These are phyloP conservation scores for Drosophila bocqueti DNA, from an alignment of 1,140 invertebrate species.

Conservation along the genomic window DNA sequence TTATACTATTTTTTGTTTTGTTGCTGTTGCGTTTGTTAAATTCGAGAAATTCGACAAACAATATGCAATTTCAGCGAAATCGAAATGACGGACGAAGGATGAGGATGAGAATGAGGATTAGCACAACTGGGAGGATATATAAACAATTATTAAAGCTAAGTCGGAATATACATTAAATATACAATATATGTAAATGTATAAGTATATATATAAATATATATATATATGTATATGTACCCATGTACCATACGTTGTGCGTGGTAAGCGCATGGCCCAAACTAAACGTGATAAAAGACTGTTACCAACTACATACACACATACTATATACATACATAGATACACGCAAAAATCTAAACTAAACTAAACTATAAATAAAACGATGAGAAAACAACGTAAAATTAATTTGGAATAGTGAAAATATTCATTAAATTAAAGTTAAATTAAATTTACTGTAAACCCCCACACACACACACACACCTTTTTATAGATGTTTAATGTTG, in stretches of 20 bases:
- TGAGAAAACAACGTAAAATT: conserved; percentile 38
- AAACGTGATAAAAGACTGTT: conserved; percentile 82
- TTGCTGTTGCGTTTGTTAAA: not conserved
- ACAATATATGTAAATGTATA: conserved; percentile 8
- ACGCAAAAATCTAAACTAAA: conserved; percentile 40
- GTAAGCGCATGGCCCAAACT: conserved; percentile 63
- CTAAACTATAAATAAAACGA: conserved; percentile 9
- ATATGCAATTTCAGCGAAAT: conserved; percentile 10
- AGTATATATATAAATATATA: conserved; percentile 27
- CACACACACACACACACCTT: conserved; percentile 27
- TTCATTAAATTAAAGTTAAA: conserved; percentile 36
- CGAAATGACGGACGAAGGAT: conserved; percentile 8
- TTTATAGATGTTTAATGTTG: conserved; percentile 61
- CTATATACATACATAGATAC: conserved; percentile 39
- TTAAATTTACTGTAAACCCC: conserved; percentile 36
- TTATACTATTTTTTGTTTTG: not conserved
- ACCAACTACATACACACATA: conserved; percentile 59
- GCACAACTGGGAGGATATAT: conserved; percentile 31
- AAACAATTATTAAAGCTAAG: conserved; percentile 40
- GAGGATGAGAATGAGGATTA: conserved; percentile 3
- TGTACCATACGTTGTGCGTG: conserved; percentile 56
- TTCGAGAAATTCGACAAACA: not conserved
- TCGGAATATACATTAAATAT: conserved; percentile 37
- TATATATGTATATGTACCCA: conserved; percentile 25
- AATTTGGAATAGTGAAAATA: conserved; percentile 42